Evolutionary conservation across 2,797 vertebrate genomes (phyloP).

Genomic region (Ptychobarbus kaznakovi): DNA sequence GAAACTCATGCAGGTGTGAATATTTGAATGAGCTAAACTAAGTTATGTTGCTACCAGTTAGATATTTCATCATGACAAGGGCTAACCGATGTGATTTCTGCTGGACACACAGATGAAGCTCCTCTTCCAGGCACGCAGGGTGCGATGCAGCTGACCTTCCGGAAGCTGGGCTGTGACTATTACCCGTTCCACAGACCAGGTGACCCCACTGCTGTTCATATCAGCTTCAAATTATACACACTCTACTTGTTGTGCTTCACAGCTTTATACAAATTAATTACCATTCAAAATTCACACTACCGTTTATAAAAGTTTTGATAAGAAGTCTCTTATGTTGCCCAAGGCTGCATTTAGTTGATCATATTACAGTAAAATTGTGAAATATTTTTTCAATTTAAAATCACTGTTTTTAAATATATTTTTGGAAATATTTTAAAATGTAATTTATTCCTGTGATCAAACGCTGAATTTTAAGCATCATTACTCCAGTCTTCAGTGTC

Average conservation of each 20-base stretch:
- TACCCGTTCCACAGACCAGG: constrained; percentile 95
- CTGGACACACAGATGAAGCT: constrained; percentile 73
- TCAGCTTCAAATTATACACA: background rate
- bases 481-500: background rate
- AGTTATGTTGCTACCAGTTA: background rate
- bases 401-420: no score
- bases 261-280: no score
- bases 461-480: background rate
- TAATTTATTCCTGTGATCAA: background rate
- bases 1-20: background rate
- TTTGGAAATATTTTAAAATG: background rate
- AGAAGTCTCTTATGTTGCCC: background rate
- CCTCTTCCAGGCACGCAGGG: constrained; percentile 87
- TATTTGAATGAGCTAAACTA: background rate
- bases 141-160: constrained; percentile 96
- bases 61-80: no score
- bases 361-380: background rate
- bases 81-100: background rate
- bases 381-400: no score
- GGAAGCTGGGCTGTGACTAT: constrained; percentile 93
- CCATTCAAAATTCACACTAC: background rate
- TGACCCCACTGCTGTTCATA: constrained; percentile 64
- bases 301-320: background rate
- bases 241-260: background rate
- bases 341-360: background rate